Evolutionary conservation across 2,113 vertebrate genomes (phyloP), one percentile per base, ranked within the genome.

Genomic region (Tautogolabrus adspersus): DNA sequence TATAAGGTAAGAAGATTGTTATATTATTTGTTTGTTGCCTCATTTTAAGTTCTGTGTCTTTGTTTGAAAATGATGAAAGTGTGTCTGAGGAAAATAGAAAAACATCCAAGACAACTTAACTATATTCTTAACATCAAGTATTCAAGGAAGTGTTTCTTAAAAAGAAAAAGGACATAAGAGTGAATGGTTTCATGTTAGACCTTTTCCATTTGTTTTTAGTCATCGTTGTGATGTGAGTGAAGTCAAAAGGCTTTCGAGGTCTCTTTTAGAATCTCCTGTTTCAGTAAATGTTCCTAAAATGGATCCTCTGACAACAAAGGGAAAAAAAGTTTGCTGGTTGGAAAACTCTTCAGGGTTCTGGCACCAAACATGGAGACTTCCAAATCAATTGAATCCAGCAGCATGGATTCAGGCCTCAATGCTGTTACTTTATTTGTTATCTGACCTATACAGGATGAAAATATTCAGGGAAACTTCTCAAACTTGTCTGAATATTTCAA

Each of bases 1-100:
- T n/a, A 2, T 0, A 37, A 4, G 81, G 81, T 55, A 40, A 49
- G 69, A 34, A 68, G 55, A 70, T 46, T 34, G 16, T 19, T 19
- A 8, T 3, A 7, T 42, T 18, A 5, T 49, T 7, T 18, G 15
- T 18, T 42, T 42, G 8, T 11, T 42, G 40, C 12, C 64, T 66
- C 47, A 16, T 49, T 26, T 49, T 18, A 18, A 12, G 30, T 13
- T 62, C 13, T 16, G 3, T 52, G 4, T 52, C 16, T 30, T 40
- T 26, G 26, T 26, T 26, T 26, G 26, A 26, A 26, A 26, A 26
- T 1, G 26, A 26, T 26, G 26, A 26, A 26, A 2, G 2, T 26
- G 26, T 26, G 26, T 26, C 26, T 34, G 6, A 6, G 9, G 40
- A 42, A 42, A 11, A 42, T 10, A 42, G 40, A 42, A 11, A 42